These are phyloP conservation scores for Thecophora atra DNA, from an alignment of 2,888 invertebrate species.

Conservation along the genomic window DNA sequence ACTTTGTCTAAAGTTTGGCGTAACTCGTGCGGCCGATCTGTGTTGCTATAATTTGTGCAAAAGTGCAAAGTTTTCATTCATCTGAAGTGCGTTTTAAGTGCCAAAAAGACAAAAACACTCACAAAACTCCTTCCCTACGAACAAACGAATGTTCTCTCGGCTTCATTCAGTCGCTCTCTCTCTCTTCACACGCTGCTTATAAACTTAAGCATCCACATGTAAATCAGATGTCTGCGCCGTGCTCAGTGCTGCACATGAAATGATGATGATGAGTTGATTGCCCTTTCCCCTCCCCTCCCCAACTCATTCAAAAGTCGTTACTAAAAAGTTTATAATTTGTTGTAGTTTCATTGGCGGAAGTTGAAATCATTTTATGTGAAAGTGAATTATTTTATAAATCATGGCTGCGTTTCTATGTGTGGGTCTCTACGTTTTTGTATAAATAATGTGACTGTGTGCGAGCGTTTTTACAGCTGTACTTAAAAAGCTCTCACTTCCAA, in stretches of 20 bases:
- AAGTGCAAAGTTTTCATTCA: not conserved
- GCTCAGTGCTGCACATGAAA: not conserved
- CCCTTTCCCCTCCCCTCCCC: not conserved
- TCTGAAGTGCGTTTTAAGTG: not conserved
- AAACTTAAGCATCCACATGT: too few species aligned
- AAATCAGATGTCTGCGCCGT: too few species aligned
- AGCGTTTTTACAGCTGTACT: too few species aligned
- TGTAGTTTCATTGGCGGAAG: slow-evolving; percentile 15
- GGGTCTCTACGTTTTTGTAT: too few species aligned
- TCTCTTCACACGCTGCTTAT: too few species aligned
- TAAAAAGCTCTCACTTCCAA: too few species aligned
- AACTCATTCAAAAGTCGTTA: slow-evolving; percentile 40
- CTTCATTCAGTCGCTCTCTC: too few species aligned
- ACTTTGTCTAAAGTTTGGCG: slow-evolving; percentile 3
- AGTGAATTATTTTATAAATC: not conserved
- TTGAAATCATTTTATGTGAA: too few species aligned
- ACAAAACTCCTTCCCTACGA: too few species aligned
- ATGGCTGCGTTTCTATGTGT: too few species aligned
- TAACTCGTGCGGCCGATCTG: not conserved
- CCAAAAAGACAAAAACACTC: slow-evolving; percentile 6
- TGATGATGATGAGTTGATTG: slow-evolving; percentile 12
- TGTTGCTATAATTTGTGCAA: not conserved
- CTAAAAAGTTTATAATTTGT: slow-evolving; percentile 38
- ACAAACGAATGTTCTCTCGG: too few species aligned
- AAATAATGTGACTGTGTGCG: too few species aligned